Conservation (phyloP, 2,888 invertebrate species). For the Junonia oenone region DNA sequence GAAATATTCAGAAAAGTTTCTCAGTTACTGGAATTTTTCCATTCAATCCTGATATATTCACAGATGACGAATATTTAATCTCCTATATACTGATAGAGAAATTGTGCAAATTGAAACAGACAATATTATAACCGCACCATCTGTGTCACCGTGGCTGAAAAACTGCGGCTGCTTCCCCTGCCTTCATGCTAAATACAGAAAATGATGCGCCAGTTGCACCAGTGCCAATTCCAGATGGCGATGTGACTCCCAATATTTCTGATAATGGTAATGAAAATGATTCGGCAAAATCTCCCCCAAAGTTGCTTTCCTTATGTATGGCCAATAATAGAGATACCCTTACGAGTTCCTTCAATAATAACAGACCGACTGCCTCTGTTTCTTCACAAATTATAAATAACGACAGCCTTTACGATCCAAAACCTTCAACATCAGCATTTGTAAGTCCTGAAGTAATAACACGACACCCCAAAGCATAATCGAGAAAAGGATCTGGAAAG, state of each 20-base stretch:
- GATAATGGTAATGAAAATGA: too few relatives aligned
- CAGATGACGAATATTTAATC: conserved; percentile 22
- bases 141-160: conserved; percentile 6
- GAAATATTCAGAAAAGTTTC: conserved; percentile 40
- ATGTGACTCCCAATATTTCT: not conserved
- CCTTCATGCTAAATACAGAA: too few relatives aligned
- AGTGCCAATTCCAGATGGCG: not conserved
- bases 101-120: not conserved
- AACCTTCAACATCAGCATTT: conserved; percentile 12
- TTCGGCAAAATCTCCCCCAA: too few relatives aligned
- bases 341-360: conserved; percentile 1
- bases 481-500: conserved; percentile 23
- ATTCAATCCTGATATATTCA: conserved; percentile 39
- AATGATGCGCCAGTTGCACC: too few relatives aligned
- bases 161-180: not conserved
- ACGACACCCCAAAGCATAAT: conserved; percentile 11
- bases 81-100: conserved; percentile 31
- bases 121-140: not conserved
- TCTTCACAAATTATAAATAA: too few relatives aligned
- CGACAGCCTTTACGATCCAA: not conserved
- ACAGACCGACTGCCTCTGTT: too few relatives aligned
- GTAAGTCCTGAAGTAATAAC: conserved; percentile 29
- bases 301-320: not conserved
- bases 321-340: conserved; percentile 7
- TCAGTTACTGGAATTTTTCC: conserved; percentile 39